Evolutionary conservation across 2,113 vertebrate species (phyloP), one percentile per base, ranked within the genome.

Genomic region (Sylvietta virens): DNA sequence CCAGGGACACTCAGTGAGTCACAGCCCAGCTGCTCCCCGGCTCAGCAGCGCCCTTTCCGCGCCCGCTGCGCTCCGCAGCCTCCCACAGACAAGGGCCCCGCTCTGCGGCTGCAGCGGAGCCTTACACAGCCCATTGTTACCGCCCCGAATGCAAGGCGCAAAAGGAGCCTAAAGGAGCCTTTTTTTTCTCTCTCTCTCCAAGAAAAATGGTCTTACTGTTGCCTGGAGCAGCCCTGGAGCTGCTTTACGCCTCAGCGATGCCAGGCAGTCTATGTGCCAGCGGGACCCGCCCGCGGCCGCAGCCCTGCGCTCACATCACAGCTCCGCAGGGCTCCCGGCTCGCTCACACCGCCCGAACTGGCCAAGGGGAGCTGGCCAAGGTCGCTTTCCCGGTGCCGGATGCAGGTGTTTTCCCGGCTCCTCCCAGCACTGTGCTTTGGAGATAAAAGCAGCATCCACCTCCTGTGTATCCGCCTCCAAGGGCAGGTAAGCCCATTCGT

Each of bases 31-130:
- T 76, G 58, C 84, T 90, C 82, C 42, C 22, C 35, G 26, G 37
- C 62, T 53, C 18, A 40, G 77, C 18, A 40, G 77, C 15, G 44
- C 33, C 70, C 73, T 72, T 80, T 57, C 9, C 47, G 31, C 2
- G 0, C 5, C 40, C 15, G 2, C 70, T 26, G 47, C 28, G 47
- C 48, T 48, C 81, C 0, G 0, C 24, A 24, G 1, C 2, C 58
- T 92, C 64, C 65, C 88, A 45, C 40, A 81, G 66, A 73, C 37
- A 88, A 86, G 3, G 40, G 66, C 53, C 87, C 70, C 53, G 1
- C 74, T 84, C 84, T 31, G 81, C 44, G 73, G 78, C 60, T 78
- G 4, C 72, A 30, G 65, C 7, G 1, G 45, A 79, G 26, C n/a
- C n/a, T n/a, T n/a, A n/a, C n/a, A n/a, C n/a, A n/a, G n/a, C n/a